phyloP scores from a whole-genome alignment of 2,113 vertebrate genomes.

The Macaca mulatta region DNA sequence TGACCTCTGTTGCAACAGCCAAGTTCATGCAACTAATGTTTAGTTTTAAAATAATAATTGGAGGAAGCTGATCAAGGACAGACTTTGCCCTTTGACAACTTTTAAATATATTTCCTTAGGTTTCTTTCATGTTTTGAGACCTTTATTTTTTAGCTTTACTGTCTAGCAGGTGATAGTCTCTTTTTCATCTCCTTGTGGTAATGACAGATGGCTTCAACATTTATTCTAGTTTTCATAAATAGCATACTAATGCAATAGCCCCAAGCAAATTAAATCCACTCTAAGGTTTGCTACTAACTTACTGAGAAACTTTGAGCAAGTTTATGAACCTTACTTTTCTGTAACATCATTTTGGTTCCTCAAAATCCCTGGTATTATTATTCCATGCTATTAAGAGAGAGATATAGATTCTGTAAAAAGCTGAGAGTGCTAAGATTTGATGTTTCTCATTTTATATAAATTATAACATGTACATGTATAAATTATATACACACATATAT shows the following conservation, averaged over 20 bases:
- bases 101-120: conserved; percentile 72
- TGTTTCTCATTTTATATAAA: background rate
- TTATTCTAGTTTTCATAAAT: conserved; percentile 67
- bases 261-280: conserved; percentile 63
- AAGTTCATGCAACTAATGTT: conserved; percentile 74
- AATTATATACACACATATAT: background rate
- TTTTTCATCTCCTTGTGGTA: conserved; percentile 60
- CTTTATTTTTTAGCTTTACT: conserved; percentile 42
- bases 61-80: conserved; percentile 78
- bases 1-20: conserved; percentile 69
- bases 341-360: conserved; percentile 32
- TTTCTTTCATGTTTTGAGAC: conserved; percentile 67
- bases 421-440: conserved; percentile 8
- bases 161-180: conserved; percentile 51
- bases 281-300: conserved; percentile 57
- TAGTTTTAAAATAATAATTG: conserved; percentile 78
- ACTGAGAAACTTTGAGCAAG: conserved; percentile 50
- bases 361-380: background rate
- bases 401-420: background rate
- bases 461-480: background rate
- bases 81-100: conserved; percentile 68
- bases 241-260: conserved; percentile 60
- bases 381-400: conserved; percentile 7
- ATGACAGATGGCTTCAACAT: conserved; percentile 69
- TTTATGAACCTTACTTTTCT: conserved; percentile 51